Evolutionary conservation across 2,888 invertebrate species (phyloP).

Genomic region (Sclerodermus sp.): DNA sequence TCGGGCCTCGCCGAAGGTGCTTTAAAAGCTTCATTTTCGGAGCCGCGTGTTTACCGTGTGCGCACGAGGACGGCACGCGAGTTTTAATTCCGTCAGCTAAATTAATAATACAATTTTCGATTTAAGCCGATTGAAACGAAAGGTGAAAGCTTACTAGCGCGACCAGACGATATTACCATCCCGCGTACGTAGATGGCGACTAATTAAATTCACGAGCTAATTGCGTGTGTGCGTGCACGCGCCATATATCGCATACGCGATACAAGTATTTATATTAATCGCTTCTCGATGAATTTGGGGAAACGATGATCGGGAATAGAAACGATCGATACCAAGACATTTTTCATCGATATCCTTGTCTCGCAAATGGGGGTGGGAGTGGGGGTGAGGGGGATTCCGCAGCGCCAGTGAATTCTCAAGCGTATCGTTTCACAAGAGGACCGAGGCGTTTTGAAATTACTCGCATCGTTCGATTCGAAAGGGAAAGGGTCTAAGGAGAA

Average conservation of each 20-base stretch:
- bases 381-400: too few species aligned
- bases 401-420: slow-evolving; percentile 45
- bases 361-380: neutral
- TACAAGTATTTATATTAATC: too few species aligned
- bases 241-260: too few species aligned
- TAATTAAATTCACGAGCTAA: neutral
- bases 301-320: too few species aligned
- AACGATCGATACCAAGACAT: too few species aligned
- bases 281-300: too few species aligned
- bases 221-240: too few species aligned
- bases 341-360: too few species aligned
- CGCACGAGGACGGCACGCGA: neutral
- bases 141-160: neutral
- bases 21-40: slow-evolving; percentile 24
- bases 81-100: slow-evolving; percentile 13
- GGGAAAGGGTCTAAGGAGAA: neutral
- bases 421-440: slow-evolving; percentile 45
- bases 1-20: slow-evolving; percentile 13
- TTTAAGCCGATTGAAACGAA: slow-evolving; percentile 17
- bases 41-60: neutral
- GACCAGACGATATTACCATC: too few species aligned
- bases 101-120: slow-evolving; percentile 26
- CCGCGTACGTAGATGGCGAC: too few species aligned
- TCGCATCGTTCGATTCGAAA: slow-evolving; percentile 18
- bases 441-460: slow-evolving; percentile 28